Conservation (phyloP, 2,888 invertebrate species). For the Philaethria dido region DNA sequence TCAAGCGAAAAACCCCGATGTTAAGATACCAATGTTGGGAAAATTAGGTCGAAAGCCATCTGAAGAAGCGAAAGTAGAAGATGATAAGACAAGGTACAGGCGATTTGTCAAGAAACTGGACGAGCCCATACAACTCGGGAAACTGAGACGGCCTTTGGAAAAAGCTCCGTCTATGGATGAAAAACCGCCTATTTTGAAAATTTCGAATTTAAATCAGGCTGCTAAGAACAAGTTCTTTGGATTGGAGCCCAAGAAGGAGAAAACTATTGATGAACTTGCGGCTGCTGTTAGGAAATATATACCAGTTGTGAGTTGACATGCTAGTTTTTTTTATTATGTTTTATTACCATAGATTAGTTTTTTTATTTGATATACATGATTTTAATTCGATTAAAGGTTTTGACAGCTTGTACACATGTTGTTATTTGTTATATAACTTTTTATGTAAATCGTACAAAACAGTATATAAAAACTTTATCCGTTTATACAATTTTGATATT, state of each 20-base stretch:
- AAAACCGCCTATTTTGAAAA: constrained; percentile 65
- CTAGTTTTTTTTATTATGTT: too few species aligned
- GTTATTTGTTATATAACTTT: too few species aligned
- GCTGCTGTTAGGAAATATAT: constrained; percentile 78
- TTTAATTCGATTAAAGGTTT: too few species aligned
- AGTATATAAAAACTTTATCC: too few species aligned
- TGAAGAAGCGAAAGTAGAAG: constrained; percentile 64
- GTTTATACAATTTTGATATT: too few species aligned
- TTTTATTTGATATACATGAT: too few species aligned
- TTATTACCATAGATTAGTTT: too few species aligned
- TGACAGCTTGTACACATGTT: too few species aligned
- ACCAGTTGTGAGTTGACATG: constrained; percentile 65
- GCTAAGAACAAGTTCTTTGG: constrained; percentile 79
- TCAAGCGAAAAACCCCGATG: constrained; percentile 68
- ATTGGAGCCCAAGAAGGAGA: constrained; percentile 68
- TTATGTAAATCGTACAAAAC: too few species aligned
- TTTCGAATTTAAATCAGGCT: constrained; percentile 68
- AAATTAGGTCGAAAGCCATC: constrained; percentile 70
- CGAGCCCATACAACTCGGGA: constrained; percentile 73
- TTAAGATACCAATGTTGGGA: constrained; percentile 65
- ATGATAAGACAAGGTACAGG: constrained; percentile 60
- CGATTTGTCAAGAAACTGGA: constrained; percentile 66
- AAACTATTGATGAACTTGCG: constrained; percentile 69
- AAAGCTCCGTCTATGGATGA: constrained; percentile 55
- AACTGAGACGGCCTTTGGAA: constrained; percentile 65